Evolutionary conservation across 1,140 invertebrate species (phyloP).

Genomic region (Drosophila athabasca): DNA sequence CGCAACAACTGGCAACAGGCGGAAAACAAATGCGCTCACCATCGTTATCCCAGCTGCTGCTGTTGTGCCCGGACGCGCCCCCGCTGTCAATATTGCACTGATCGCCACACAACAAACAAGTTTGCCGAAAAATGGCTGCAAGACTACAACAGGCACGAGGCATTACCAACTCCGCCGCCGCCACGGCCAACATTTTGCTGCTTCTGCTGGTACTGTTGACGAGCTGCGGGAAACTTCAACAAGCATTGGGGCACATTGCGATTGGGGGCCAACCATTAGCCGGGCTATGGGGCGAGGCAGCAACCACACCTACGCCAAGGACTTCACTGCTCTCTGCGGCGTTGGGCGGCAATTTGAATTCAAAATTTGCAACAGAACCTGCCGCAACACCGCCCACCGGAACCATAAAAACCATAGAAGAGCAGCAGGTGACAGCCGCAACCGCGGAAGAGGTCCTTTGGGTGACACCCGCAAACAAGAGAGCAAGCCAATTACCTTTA

Average conservation of each 20-base stretch:
- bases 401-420: constrained; percentile 30
- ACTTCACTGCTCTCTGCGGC: neutral
- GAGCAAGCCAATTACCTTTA: constrained; percentile 26
- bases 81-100: constrained; percentile 25
- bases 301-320: constrained; percentile 1
- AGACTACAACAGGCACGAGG: no score
- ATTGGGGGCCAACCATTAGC: constrained; percentile 38
- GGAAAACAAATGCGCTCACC: constrained; percentile 41
- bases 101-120: constrained; percentile 4
- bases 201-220: constrained; percentile 17
- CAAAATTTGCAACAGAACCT: neutral
- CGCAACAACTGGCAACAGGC: neutral
- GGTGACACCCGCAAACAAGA: constrained; percentile 29
- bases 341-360: constrained; percentile 60
- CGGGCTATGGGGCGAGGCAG: constrained; percentile 10
- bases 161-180: neutral
- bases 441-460: constrained; percentile 6
- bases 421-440: constrained; percentile 7
- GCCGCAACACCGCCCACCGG: neutral
- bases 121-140: no score
- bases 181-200: constrained; percentile 4
- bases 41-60: constrained; percentile 14
- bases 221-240: constrained; percentile 1
- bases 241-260: no score
- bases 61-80: constrained; percentile 1